Conservation (phyloP, 2,113 vertebrate genomes). For the Synchiropus splendidus region DNA sequence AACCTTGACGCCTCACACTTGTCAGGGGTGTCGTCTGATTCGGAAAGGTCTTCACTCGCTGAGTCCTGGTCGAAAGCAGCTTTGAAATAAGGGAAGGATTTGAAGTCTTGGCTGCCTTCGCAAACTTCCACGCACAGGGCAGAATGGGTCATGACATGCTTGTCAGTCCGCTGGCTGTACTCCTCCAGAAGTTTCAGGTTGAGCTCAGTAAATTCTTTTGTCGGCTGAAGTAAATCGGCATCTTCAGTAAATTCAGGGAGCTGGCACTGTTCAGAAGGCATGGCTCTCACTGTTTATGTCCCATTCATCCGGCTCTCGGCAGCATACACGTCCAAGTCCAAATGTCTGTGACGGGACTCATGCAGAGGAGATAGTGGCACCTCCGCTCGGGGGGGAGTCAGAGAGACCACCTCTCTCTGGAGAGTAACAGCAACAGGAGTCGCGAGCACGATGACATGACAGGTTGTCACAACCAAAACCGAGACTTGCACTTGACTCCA, state of each 20-base stretch:
- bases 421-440: slow-evolving; percentile 44
- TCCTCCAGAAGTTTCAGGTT: slow-evolving; percentile 32
- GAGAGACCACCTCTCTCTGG: slow-evolving; percentile 27
- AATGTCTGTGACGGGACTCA: slow-evolving; percentile 32
- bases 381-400: slow-evolving; percentile 31
- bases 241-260: slow-evolving; percentile 32
- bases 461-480: slow-evolving; percentile 60
- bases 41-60: slow-evolving; percentile 15
- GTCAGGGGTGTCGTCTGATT: slow-evolving; percentile 16
- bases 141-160: slow-evolving; percentile 24
- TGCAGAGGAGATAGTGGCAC: slow-evolving; percentile 32
- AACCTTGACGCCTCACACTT: slow-evolving; percentile 35
- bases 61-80: slow-evolving; percentile 24
- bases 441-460: slow-evolving; percentile 57
- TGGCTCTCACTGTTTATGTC: slow-evolving; percentile 30
- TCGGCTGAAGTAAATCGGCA: slow-evolving; percentile 27
- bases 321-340: slow-evolving; percentile 26
- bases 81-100: slow-evolving; percentile 18
- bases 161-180: slow-evolving; percentile 28
- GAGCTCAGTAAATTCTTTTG: slow-evolving; percentile 25
- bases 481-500: slow-evolving; percentile 46
- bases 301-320: slow-evolving; percentile 18
- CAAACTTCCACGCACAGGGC: slow-evolving; percentile 22
- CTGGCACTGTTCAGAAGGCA: slow-evolving; percentile 53
- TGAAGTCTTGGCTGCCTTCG: slow-evolving; percentile 17